phyloP scores from a whole-genome alignment of 1,140 invertebrate genomes.

The Leptinotarsa lineolata region DNA sequence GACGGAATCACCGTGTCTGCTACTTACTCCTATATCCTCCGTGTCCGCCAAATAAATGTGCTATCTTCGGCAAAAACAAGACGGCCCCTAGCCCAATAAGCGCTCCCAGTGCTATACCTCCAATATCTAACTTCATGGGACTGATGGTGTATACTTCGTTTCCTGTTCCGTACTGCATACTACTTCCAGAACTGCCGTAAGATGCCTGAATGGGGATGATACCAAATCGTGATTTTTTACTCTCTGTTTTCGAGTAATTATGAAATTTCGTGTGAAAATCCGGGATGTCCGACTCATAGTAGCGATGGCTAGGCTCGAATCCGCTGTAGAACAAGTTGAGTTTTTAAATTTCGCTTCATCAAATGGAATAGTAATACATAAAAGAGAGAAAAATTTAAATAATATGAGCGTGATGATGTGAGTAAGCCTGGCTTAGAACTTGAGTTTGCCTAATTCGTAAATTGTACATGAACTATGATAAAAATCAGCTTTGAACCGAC shows the following conservation, averaged over 20 bases:
- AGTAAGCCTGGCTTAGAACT: too few species aligned
- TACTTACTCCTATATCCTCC: slow-evolving; percentile 64
- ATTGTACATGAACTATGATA: too few species aligned
- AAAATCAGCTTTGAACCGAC: too few species aligned
- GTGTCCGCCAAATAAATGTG: slow-evolving; percentile 70
- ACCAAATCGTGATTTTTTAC: slow-evolving; percentile 42
- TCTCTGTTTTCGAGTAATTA: slow-evolving; percentile 34
- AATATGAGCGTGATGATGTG: too few species aligned
- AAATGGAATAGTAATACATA: too few species aligned
- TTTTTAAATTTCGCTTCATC: too few species aligned
- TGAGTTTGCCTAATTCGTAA: too few species aligned
- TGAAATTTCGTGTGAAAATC: slow-evolving; percentile 32
- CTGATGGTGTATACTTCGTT: slow-evolving; percentile 58
- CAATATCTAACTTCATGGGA: slow-evolving; percentile 78
- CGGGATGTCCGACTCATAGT: slow-evolving; percentile 46
- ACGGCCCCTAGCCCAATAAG: slow-evolving; percentile 78
- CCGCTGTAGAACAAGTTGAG: slow-evolving; percentile 34
- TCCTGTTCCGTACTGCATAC: slow-evolving; percentile 52
- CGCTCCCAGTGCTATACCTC: slow-evolving; percentile 77
- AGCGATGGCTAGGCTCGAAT: slow-evolving; percentile 50
- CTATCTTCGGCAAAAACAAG: slow-evolving; percentile 76
- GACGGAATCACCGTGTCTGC: too few species aligned
- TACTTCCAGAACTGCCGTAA: slow-evolving; percentile 37
- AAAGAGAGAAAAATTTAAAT: too few species aligned
- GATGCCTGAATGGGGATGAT: slow-evolving; percentile 24